phyloP scores from a whole-genome alignment of 2,113 vertebrate species.

The Xiphias gladius region DNA sequence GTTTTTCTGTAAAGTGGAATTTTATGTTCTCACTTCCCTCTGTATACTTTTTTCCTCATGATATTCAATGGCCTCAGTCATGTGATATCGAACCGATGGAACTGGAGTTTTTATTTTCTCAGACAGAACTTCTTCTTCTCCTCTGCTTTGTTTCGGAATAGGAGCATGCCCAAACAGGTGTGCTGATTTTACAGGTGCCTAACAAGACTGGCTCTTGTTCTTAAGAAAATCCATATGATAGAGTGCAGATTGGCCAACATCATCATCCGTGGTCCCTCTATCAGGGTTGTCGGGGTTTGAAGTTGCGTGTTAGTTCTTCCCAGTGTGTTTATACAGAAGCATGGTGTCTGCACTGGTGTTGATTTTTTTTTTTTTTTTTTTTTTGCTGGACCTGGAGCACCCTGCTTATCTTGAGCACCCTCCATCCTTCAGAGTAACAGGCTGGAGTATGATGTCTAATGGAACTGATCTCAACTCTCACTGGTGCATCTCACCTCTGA shows the following conservation, averaged over 20 bases:
- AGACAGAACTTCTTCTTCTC: not conserved
- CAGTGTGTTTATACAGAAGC: not conserved
- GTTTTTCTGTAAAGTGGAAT: not conserved
- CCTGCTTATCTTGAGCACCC: not conserved
- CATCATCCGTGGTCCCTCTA: not conserved
- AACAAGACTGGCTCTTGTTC: not conserved
- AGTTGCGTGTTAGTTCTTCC: not conserved
- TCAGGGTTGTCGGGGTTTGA: not conserved
- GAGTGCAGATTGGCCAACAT: not conserved
- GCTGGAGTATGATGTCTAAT: constrained; percentile 21
- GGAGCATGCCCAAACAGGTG: constrained; percentile 28
- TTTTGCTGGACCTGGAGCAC: constrained; percentile 5
- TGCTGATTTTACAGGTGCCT: not conserved
- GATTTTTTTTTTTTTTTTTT: too few species aligned
- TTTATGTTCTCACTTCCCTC: not conserved
- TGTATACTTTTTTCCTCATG: not conserved
- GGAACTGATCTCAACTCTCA: not conserved
- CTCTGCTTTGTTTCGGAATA: constrained; percentile 20
- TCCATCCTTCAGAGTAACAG: not conserved
- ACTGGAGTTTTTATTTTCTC: not conserved
- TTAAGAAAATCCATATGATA: not conserved
- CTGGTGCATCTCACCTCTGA: not conserved
- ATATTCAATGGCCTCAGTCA: constrained; percentile 5
- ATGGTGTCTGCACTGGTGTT: constrained; percentile 26
- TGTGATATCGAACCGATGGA: constrained; percentile 34